A percentile compares a stretch with the other conserved stretches of the same genome.
phyloP scores from a whole-genome alignment of 2,113 vertebrate genomes.

The Antechinus stuartii region DNA sequence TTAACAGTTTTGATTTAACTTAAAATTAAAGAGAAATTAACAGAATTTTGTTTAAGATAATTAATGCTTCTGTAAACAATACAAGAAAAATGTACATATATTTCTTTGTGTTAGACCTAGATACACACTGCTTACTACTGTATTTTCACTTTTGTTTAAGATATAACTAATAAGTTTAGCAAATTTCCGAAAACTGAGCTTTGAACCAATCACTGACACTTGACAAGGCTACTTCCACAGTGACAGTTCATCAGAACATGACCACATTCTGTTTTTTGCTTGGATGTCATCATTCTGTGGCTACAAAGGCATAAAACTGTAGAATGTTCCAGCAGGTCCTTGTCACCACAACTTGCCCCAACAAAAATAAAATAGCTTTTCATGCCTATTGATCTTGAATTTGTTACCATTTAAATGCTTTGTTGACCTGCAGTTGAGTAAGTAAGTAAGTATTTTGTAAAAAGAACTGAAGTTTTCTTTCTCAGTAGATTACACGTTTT shows the following conservation, averaged over 20 bases:
- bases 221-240: conserved; percentile 20
- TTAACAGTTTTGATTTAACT: neutral
- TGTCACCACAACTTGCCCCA: conserved; percentile 76
- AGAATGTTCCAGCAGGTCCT: conserved; percentile 66
- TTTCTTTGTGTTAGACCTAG: conserved; percentile 12
- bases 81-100: neutral
- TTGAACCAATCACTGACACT: conserved; percentile 16
- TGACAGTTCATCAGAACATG: conserved; percentile 66
- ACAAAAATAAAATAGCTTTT: conserved; percentile 82
- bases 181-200: conserved; percentile 47
- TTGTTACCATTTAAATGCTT: conserved; percentile 78
- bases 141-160: conserved; percentile 7
- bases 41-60: neutral
- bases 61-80: neutral
- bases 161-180: conserved; percentile 34
- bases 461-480: conserved; percentile 78
- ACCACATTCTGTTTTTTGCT: conserved; percentile 72
- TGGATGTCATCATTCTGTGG: conserved; percentile 76
- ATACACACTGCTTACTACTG: neutral
- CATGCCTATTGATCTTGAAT: conserved; percentile 80
- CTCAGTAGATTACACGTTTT: conserved; percentile 76
- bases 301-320: conserved; percentile 75
- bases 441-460: conserved; percentile 78
- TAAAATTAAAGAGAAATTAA: neutral
- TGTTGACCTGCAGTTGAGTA: conserved; percentile 71